Percentiles rank a stretch among this genome's conserved stretches.
phyloP scores from a whole-genome alignment of 2,888 invertebrate species.

The Diplazon laetatorius region DNA sequence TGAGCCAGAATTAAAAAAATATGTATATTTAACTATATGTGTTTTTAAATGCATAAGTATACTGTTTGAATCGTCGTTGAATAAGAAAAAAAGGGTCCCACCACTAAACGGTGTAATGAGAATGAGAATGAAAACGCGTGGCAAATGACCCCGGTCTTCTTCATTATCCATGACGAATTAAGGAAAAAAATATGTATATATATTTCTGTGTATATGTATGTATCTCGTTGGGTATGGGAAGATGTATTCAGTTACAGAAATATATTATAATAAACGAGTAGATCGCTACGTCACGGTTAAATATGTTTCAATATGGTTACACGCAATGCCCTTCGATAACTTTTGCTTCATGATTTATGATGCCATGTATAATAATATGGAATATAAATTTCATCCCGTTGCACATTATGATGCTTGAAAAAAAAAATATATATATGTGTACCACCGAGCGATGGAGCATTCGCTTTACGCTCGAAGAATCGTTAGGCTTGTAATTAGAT shows the following conservation, averaged over 20 bases:
- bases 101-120: neutral
- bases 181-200: slow-evolving; percentile 6
- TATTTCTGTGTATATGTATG: too few relatives aligned
- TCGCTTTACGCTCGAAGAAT: neutral
- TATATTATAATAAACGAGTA: slow-evolving; percentile 36
- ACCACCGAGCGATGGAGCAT: neutral
- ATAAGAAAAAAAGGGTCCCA: neutral
- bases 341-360: slow-evolving; percentile 25
- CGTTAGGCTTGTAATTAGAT: slow-evolving; percentile 46
- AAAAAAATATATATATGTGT: too few relatives aligned
- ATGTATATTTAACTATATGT: too few relatives aligned
- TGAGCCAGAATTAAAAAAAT: neutral
- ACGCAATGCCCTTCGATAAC: slow-evolving; percentile 8
- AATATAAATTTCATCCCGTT: slow-evolving; percentile 15
- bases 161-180: neutral
- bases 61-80: neutral
- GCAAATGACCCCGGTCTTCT: neutral
- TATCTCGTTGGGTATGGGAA: neutral
- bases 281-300: slow-evolving; percentile 27
- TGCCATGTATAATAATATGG: slow-evolving; percentile 28
- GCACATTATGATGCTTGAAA: slow-evolving; percentile 7
- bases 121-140: neutral
- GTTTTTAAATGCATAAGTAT: too few relatives aligned
- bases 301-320: slow-evolving; percentile 11
- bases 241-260: neutral